Conservation (phyloP, 2,888 invertebrate genomes). For the Xestia sexstrigata region DNA sequence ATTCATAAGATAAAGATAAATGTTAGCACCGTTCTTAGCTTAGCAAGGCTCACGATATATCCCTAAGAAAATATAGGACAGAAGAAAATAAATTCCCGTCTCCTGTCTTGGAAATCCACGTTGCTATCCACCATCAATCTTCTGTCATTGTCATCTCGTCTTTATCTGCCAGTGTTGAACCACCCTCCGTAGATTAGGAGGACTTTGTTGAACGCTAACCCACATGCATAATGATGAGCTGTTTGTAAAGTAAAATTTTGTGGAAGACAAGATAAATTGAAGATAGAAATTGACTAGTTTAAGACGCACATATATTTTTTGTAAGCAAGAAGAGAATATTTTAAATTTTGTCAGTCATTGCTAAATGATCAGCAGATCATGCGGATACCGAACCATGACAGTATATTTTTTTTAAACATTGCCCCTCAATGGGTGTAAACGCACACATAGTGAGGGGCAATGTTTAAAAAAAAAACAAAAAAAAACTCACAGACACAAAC, state of each 20-base stretch:
- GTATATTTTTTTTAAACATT: too few species aligned
- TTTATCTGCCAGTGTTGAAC: constrained; percentile 51
- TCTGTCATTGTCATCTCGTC: constrained; percentile 74
- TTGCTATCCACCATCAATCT: constrained; percentile 79
- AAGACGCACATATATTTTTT: neutral
- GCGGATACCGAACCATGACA: neutral
- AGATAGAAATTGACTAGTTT: neutral
- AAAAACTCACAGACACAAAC: too few species aligned
- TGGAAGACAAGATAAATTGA: constrained; percentile 26
- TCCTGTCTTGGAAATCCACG: constrained; percentile 69
- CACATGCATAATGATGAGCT: constrained; percentile 58
- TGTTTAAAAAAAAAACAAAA: too few species aligned
- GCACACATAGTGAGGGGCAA: too few species aligned
- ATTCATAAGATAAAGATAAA: constrained; percentile 35
- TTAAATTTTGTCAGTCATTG: neutral
- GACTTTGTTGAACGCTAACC: constrained; percentile 51
- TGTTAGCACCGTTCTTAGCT: neutral
- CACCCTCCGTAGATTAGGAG: constrained; percentile 60
- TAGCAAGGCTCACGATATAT: constrained; percentile 6
- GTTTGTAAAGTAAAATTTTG: constrained; percentile 45
- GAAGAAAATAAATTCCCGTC: constrained; percentile 69
- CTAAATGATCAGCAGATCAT: neutral
- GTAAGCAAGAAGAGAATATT: neutral
- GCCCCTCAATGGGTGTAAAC: too few species aligned
- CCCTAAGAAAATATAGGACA: constrained; percentile 26